Conservation (phyloP, 2,888 invertebrate species). For the Ephialtes manifestator region DNA sequence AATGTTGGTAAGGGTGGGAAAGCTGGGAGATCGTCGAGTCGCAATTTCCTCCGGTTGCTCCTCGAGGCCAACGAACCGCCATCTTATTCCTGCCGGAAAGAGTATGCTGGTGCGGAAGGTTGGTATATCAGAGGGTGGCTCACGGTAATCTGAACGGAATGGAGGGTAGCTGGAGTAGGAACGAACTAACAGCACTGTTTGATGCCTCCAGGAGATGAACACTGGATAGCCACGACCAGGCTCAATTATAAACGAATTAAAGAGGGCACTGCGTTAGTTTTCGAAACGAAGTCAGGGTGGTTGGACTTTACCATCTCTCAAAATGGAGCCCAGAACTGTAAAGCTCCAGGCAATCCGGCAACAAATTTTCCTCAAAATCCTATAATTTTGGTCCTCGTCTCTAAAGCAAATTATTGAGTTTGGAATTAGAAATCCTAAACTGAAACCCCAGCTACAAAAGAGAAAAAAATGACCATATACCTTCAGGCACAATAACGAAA, state of each 20-base stretch:
- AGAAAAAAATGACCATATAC: background rate
- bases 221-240: background rate
- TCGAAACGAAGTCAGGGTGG: background rate
- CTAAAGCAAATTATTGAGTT: background rate
- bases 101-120: slow-evolving; percentile 43
- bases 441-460: background rate
- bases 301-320: background rate
- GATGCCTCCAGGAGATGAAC: slow-evolving; percentile 6
- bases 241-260: slow-evolving; percentile 39
- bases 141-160: no score
- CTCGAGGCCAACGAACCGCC: slow-evolving; percentile 56
- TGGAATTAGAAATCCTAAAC: no score
- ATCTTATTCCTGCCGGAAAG: slow-evolving; percentile 66
- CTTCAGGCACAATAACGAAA: no score
- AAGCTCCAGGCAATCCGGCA: slow-evolving; percentile 12
- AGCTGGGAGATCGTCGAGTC: slow-evolving; percentile 56
- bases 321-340: background rate
- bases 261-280: slow-evolving; percentile 25
- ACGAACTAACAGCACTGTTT: slow-evolving; percentile 36
- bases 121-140: slow-evolving; percentile 16
- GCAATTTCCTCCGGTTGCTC: slow-evolving; percentile 62
- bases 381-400: background rate
- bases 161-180: background rate
- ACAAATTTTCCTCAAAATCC: background rate
- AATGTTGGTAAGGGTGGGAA: slow-evolving; percentile 49